Conservation (phyloP, 2,888 invertebrate species). For the Drosophila colorata region DNA sequence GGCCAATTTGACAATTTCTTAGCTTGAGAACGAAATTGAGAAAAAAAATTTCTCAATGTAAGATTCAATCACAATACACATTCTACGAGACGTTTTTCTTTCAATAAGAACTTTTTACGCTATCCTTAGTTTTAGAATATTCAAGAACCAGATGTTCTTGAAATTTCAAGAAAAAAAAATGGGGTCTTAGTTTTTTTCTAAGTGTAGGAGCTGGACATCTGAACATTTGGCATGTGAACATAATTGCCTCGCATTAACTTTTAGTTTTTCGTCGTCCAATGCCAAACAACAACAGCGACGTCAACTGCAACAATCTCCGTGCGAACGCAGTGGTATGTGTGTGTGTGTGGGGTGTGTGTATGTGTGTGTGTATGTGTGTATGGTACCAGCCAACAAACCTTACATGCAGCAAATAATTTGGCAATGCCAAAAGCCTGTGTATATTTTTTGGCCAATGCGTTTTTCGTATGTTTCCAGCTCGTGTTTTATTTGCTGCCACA, state of each 20-base stretch:
- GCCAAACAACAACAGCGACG: slow-evolving; percentile 32
- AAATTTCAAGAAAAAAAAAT: too few species aligned
- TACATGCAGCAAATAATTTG: slow-evolving; percentile 59
- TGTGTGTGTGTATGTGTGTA: slow-evolving; percentile 10
- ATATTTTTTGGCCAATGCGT: slow-evolving; percentile 51
- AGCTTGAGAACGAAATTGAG: too few species aligned
- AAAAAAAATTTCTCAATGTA: too few species aligned
- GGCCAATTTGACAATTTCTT: too few species aligned
- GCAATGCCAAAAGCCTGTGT: slow-evolving; percentile 53
- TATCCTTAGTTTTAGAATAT: too few species aligned
- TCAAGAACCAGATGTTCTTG: too few species aligned
- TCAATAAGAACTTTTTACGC: neutral
- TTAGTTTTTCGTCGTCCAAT: slow-evolving; percentile 53
- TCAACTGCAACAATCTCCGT: slow-evolving; percentile 15
- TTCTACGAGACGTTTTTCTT: neutral
- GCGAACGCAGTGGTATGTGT: neutral
- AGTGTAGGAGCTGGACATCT: slow-evolving; percentile 16
- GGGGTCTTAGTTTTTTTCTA: neutral
- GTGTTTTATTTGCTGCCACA: slow-evolving; percentile 17
- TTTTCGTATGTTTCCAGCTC: slow-evolving; percentile 13
- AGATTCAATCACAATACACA: too few species aligned
- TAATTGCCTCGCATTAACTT: slow-evolving; percentile 78
- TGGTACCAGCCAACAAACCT: slow-evolving; percentile 28
- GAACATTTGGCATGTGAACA: slow-evolving; percentile 77
- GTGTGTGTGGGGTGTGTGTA: neutral